Conservation (phyloP, 2,888 invertebrate genomes). For the Cantharis rufa region DNA sequence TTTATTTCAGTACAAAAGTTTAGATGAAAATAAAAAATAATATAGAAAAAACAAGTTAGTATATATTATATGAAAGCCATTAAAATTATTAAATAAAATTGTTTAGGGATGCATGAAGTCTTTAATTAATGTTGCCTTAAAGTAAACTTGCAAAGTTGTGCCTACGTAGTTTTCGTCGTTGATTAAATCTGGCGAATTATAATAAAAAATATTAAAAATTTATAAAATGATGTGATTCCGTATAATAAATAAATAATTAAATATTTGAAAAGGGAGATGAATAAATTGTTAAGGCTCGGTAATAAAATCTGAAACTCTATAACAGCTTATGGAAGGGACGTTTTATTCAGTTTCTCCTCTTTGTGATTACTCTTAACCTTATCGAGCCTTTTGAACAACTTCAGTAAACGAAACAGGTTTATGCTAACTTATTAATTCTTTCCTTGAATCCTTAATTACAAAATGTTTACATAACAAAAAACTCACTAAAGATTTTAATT, state of each 20-base stretch:
- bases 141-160: background rate
- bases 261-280: background rate
- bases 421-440: slow-evolving; percentile 23
- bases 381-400: slow-evolving; percentile 23
- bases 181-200: too few species aligned
- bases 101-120: background rate
- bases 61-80: background rate
- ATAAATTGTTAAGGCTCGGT: background rate
- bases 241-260: background rate
- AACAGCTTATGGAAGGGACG: slow-evolving; percentile 26
- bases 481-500: background rate
- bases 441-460: slow-evolving; percentile 18
- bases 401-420: slow-evolving; percentile 25
- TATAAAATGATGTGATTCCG: background rate
- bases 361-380: slow-evolving; percentile 30
- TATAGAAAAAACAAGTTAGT: background rate
- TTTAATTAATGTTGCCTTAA: background rate
- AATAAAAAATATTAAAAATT: too few species aligned
- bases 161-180: too few species aligned
- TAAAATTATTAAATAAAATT: background rate
- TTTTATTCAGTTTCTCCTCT: slow-evolving; percentile 30
- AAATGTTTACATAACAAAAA: background rate
- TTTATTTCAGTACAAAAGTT: background rate
- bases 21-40: background rate
- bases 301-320: slow-evolving; percentile 26